Percentiles rank a stretch among this genome's conserved stretches.
Evolutionary conservation across 2,888 invertebrate genomes (phyloP).

Genomic region (Sminthurinus aureus): DNA sequence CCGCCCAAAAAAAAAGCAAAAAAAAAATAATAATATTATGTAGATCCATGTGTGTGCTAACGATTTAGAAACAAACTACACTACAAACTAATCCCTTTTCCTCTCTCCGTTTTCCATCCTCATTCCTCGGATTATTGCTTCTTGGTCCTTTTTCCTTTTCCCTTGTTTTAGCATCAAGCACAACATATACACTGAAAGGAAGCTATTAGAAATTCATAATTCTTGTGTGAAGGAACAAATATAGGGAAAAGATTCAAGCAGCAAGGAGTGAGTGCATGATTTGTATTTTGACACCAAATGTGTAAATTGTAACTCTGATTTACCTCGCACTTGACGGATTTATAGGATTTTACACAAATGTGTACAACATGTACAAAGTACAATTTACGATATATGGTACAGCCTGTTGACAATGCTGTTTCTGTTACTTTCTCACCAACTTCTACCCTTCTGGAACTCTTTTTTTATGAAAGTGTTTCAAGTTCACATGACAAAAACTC

Average conservation of each 20-base stretch:
- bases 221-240: background rate
- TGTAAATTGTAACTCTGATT: constrained; percentile 8
- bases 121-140: background rate
- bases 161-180: no score
- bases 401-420: no score
- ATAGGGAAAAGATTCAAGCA: background rate
- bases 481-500: no score
- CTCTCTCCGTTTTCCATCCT: background rate
- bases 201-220: no score
- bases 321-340: background rate
- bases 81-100: background rate
- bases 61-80: no score
- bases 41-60: background rate
- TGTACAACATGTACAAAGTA: no score
- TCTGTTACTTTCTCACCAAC: background rate
- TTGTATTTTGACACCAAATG: constrained; percentile 10
- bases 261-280: no score
- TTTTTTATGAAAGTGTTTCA: no score
- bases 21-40: background rate
- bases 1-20: background rate
- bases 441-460: background rate
- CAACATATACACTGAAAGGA: no score
- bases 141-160: no score
- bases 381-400: no score
- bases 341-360: background rate